phyloP scores from a whole-genome alignment of 2,113 vertebrate species.

The Hydrochoerus hydrochaeris region DNA sequence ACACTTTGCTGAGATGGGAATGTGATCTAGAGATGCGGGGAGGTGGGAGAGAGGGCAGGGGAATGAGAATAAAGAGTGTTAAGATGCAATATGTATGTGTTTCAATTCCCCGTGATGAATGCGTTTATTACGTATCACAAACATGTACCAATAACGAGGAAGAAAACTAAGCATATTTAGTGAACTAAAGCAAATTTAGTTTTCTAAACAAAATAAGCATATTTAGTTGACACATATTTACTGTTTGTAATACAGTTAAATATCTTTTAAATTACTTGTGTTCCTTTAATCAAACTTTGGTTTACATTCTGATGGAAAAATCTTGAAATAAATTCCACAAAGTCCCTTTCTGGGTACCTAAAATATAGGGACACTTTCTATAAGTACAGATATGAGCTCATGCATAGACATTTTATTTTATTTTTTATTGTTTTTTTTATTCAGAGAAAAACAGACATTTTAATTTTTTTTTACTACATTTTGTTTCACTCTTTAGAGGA shows the following conservation, averaged over 20 bases:
- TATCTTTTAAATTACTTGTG: background rate
- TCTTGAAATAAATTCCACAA: background rate
- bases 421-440: no score
- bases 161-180: background rate
- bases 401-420: background rate
- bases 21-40: background rate
- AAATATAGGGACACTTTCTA: background rate
- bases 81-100: background rate
- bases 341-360: background rate
- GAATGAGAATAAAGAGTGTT: background rate
- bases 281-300: background rate
- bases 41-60: background rate
- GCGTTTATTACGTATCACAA: background rate
- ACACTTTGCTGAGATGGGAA: background rate
- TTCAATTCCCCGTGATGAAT: background rate
- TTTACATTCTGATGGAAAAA: background rate
- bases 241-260: background rate
- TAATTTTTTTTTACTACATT: background rate
- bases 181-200: background rate
- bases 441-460: background rate
- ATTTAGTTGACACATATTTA: background rate
- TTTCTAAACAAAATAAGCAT: background rate
- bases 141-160: background rate
- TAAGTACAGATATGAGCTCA: background rate
- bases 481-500: background rate